Conservation (phyloP, 1,140 invertebrate species). For the Ips typographus region DNA sequence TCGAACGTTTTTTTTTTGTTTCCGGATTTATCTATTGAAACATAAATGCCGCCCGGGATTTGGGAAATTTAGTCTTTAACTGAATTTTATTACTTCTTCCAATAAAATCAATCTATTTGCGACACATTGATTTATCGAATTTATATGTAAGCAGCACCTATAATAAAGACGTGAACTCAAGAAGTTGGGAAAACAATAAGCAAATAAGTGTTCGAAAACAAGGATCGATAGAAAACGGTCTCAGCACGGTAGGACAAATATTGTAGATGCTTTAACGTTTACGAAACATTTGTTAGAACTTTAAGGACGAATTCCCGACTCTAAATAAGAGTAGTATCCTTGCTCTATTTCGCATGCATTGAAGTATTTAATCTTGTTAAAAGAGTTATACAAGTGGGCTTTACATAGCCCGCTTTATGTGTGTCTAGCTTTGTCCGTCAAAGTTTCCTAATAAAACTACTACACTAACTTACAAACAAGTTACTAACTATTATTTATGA, state of each 20-base stretch:
- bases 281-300: background rate
- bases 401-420: background rate
- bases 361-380: background rate
- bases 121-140: too few species aligned
- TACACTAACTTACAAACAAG: conserved; percentile 2
- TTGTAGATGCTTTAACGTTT: background rate
- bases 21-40: conserved; percentile 9
- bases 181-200: too few species aligned
- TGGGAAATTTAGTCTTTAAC: background rate
- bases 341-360: background rate
- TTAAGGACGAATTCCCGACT: background rate
- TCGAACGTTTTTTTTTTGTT: conserved; percentile 19
- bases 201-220: background rate
- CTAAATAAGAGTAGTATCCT: background rate
- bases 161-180: too few species aligned
- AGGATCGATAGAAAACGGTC: background rate
- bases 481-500: conserved; percentile 2
- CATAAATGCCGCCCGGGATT: conserved; percentile 5
- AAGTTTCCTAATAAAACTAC: conserved; percentile 4
- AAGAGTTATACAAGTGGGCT: conserved; percentile 1
- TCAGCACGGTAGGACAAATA: background rate
- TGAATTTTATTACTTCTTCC: background rate
- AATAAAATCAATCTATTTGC: too few species aligned
- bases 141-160: too few species aligned
- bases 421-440: background rate